Conservation (phyloP, 2,113 vertebrate genomes). For the Actenoides hombroni region DNA sequence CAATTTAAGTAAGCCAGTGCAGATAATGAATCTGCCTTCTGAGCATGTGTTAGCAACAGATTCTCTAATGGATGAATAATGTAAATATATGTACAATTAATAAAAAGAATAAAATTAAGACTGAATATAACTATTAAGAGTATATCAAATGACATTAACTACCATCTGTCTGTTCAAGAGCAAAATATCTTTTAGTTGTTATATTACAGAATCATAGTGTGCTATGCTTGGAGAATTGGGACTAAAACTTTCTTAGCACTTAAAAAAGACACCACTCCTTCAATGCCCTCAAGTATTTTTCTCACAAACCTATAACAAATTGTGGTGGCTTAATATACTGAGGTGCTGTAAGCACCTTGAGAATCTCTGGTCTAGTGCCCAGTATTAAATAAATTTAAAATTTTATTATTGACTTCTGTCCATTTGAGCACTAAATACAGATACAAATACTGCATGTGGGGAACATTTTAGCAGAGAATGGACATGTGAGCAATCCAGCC, state of each 20-base stretch:
- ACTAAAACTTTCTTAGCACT: background rate
- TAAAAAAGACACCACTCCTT: background rate
- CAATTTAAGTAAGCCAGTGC: background rate
- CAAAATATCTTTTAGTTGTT: background rate
- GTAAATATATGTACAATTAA: background rate
- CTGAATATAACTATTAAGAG: background rate
- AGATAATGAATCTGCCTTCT: slow-evolving; percentile 8
- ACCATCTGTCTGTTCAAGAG: background rate
- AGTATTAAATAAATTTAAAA: background rate
- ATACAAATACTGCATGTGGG: background rate
- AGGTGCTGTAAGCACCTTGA: background rate
- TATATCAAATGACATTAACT: background rate
- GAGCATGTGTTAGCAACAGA: background rate
- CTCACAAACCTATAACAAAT: background rate
- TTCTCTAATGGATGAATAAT: background rate
- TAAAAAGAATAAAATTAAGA: slow-evolving; percentile 1
- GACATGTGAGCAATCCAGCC: too few species aligned
- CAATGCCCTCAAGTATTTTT: background rate
- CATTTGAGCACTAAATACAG: background rate
- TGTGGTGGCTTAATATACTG: background rate
- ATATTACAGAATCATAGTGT: background rate
- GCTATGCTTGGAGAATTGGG: background rate
- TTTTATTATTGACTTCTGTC: background rate
- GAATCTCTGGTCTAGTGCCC: background rate
- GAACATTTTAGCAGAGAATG: too few species aligned